A percentile compares a stretch with the other conserved stretches of the same genome.
phyloP scores from a whole-genome alignment of 2,888 invertebrate species.

The Tipula helvola region DNA sequence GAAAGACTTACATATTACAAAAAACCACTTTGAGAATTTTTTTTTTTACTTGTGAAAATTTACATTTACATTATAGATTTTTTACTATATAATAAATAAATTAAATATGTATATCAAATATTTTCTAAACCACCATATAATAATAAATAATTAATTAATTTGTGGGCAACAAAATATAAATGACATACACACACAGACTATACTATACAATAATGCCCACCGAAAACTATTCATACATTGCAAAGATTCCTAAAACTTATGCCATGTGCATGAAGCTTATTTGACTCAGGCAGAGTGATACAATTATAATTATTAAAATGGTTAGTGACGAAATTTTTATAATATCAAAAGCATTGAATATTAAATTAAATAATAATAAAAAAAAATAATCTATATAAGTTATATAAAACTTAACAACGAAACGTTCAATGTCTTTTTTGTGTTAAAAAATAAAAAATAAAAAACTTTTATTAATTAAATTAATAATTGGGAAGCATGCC shows the following conservation, averaged over 20 bases:
- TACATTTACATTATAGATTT: background rate
- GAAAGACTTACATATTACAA: background rate
- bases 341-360: background rate
- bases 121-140: background rate
- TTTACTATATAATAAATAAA: background rate
- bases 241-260: background rate
- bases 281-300: background rate
- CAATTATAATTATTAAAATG: background rate
- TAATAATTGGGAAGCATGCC: background rate
- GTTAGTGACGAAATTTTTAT: background rate
- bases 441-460: background rate
- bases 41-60: background rate
- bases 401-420: background rate
- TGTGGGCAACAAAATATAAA: background rate
- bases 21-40: background rate
- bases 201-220: background rate
- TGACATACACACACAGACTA: background rate
- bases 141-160: background rate
- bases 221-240: background rate
- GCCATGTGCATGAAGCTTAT: background rate
- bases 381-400: background rate
- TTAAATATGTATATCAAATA: background rate
- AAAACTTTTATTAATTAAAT: background rate
- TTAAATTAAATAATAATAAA: background rate
- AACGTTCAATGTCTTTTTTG: background rate